Base-by-base conservation (phyloP, 2,888 invertebrate genomes). In the Neuroscelio doddi region DNA sequence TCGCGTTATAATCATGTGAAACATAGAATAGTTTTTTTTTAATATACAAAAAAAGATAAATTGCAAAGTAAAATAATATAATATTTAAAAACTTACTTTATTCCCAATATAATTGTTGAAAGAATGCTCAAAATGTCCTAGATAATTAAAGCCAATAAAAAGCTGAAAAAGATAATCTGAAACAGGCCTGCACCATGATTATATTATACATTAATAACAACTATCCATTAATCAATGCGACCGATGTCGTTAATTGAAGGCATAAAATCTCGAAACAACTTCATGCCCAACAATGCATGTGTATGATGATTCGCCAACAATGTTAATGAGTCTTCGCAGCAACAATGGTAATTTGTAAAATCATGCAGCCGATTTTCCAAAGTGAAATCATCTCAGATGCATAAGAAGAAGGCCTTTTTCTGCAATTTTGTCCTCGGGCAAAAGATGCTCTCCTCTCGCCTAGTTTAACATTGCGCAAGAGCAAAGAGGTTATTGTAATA, bases 401-500 rank as follows among this genome's bases (percentile, higher is more conserved):
- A 17, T 9, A 17, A n/a, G 15, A 4, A 9, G 14, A 10, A 44
- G 51, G 39, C 47, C 47, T 64, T 58, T 63, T 55, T 64, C 44
- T 38, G 16, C 17, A 12, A 26, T 30, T n/a, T 29, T 46, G 53
- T 50, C 56, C 38, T 36, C 42, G 32, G 50, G 45, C 52, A 45
- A 42, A 5, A 30, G 16, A 32, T 15, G 10, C n/a, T 34, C 24
- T 10, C 3, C 34, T 15, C n/a, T 17, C 4, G 17, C 26, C 7
- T 38, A 24, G 15, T 14, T 21, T 17, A 10, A 7, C 39, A 24
- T 66, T 66, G 56, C 56, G 57, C 52, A 62, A 55, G 29, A 63
- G 52, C 57, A 27, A 44, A 58, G 62, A 68, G 64, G 63, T 72
- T 64, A 72, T 70, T 61, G 69, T 69, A 63, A 70, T 65, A 64